Evolutionary conservation across 2,113 vertebrate species (phyloP), one percentile per base, ranked within the genome.

Genomic region (Odobenus rosmarus): DNA sequence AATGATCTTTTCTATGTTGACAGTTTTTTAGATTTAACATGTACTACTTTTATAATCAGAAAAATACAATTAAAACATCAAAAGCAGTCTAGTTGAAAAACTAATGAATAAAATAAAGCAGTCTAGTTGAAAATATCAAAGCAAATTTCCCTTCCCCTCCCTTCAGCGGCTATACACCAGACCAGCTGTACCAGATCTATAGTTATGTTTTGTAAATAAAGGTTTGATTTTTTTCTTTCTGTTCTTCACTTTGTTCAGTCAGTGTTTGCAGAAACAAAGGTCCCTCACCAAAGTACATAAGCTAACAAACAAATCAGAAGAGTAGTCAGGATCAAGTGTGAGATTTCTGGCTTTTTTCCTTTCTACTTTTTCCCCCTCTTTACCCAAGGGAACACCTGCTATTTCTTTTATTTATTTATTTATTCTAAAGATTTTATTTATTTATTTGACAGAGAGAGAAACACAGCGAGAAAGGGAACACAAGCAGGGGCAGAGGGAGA

Each of bases 21-120:
- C 36, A 91, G 31, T 31, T 67, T 95, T 82, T 82, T 92, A 84
- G 53, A 92, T 86, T 92, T 72, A 93, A 36, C 72, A 92, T 83
- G 12, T 74, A 87, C 57, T 90, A 90, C 12, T 53, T 84, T 93
- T 86, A 77, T 26, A 72, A 71, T 61, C 51, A 82, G 57, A 94
- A 97, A 96, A 96, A 72, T 26, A 81, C 23, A 82, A 85, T 62
- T 89, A 94, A 77, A 71, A 77, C n/a, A 79, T 15, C 72, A 85
- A 92, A 77, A 83, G 42, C 74, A 90, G 24, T 33, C 19, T 33
- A 82, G 69, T 7, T 83, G 61, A 83, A 95, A 95, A 72, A 49
- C 28, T 21, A 72, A 72, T 72, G 21, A 76, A 49, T 49, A 28
- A 76, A 76, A 76, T 46, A 28, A 31, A 18, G 55, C 18, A 90